Base-by-base conservation (phyloP, 2,797 vertebrate genomes). In the Poeciliopsis paucimaculata region DNA sequence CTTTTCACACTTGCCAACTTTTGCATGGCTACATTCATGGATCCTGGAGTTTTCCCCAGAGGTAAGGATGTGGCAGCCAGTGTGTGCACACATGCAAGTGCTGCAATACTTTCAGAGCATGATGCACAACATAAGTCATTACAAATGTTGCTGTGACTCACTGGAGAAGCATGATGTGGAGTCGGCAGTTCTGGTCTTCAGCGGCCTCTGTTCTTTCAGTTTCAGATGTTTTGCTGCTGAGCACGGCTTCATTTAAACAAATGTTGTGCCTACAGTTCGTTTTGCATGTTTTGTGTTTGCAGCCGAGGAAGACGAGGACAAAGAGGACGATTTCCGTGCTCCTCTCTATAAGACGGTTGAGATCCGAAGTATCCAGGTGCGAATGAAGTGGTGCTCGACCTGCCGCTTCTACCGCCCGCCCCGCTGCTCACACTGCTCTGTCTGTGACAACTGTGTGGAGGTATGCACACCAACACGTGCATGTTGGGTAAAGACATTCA, bases 21-120 rank as follows among this genome's bases (percentile, higher is more conserved):
- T 95, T 98, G 97, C 91, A 99, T 99, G 98, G 98, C 98, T 88
- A 99, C 98, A 49, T 99, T 99, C 93, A 99, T 99, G 98, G 98
- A 99, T 93, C 98, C 98, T 0, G 98, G 98, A 84, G 95, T 99
- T 91, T 99, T 99, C 90, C 98, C 98, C 0, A 96, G 98, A 98
- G 98, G 98, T 99, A 94, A 83, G 76, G 23, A 73, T 12, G 11
- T 1, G 43, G 51, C 46, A 18, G 4, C 72, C 20, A 66, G 23
- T 2, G 23, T 31, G 1, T 55, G 26, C 20, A 23, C 4, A 16
- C 55, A 12, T 71, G 26, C 26, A 45, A 71, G n/a, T 71, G 39
- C 43, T 28, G 26, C 41, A 71, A 39, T 23, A 18, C 31, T 18
- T 62, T 62, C 31, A 68, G 12, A 39, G 36, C 68, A 71, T 15